phyloP scores from a whole-genome alignment of 2,888 invertebrate species.

The Chloromyia formosa region DNA sequence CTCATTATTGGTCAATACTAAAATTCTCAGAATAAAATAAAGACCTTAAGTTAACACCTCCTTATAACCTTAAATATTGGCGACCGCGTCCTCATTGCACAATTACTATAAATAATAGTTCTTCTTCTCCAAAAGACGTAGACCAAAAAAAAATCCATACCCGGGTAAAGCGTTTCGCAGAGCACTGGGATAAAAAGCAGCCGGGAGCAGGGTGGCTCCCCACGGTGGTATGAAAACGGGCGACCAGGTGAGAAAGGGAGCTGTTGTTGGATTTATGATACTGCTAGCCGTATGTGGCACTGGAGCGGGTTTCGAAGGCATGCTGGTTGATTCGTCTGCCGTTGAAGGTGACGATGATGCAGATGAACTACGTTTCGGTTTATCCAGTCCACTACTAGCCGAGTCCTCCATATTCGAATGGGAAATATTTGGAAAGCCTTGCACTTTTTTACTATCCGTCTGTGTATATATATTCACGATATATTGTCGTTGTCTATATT shows the following conservation, averaged over 20 bases:
- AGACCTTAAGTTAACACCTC: too few relatives aligned
- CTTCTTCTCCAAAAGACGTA: too few relatives aligned
- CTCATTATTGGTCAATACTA: too few relatives aligned
- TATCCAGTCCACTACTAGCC: conserved; percentile 63
- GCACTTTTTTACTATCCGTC: background rate
- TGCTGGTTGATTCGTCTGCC: conserved; percentile 54
- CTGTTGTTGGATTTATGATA: conserved; percentile 67
- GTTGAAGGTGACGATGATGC: conserved; percentile 57
- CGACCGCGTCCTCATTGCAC: too few relatives aligned
- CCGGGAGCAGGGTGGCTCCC: conserved; percentile 76
- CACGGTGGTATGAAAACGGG: conserved; percentile 79
- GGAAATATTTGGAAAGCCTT: background rate
- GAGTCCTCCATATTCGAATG: conserved; percentile 21
- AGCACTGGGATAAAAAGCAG: conserved; percentile 76
- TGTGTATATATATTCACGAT: conserved; percentile 11
- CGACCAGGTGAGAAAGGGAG: conserved; percentile 79
- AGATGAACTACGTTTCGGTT: conserved; percentile 61
- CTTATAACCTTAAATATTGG: too few relatives aligned
- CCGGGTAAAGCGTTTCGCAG: conserved; percentile 77
- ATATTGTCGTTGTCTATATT: background rate
- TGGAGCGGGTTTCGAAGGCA: conserved; percentile 55
- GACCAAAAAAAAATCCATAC: conserved; percentile 67
- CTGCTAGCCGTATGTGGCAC: conserved; percentile 57
- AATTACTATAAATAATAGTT: too few relatives aligned
- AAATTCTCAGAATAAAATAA: too few relatives aligned